phyloP scores from a whole-genome alignment of 1,140 invertebrate genomes.

The Diorhabda carinulata region DNA sequence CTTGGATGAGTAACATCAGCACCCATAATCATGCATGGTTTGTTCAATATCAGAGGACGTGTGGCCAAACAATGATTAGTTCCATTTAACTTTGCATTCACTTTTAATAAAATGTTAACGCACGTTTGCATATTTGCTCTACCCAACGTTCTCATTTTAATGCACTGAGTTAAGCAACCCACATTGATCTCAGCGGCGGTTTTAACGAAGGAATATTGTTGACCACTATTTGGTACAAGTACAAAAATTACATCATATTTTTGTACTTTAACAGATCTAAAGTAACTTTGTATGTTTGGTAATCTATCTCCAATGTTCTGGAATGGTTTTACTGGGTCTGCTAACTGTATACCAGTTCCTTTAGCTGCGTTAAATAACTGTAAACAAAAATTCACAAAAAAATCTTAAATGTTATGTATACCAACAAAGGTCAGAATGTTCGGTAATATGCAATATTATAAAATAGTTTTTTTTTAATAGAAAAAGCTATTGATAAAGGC shows the following conservation, averaged over 20 bases:
- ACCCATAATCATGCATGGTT: slow-evolving; percentile 50
- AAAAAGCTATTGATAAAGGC: too few species aligned
- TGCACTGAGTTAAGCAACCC: slow-evolving; percentile 78
- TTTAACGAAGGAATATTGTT: slow-evolving; percentile 58
- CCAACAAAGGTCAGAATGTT: too few species aligned
- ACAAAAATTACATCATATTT: slow-evolving; percentile 53
- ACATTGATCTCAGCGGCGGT: slow-evolving; percentile 68
- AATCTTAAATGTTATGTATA: too few species aligned
- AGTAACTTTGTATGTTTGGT: slow-evolving; percentile 24
- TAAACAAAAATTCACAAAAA: slow-evolving; percentile 10
- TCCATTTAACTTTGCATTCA: slow-evolving; percentile 81
- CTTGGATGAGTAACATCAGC: slow-evolving; percentile 88
- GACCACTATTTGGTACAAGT: slow-evolving; percentile 49
- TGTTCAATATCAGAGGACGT: slow-evolving; percentile 41
- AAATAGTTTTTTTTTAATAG: too few species aligned
- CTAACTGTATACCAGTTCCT: slow-evolving; percentile 25
- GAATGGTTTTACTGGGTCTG: slow-evolving; percentile 22
- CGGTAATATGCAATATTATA: too few species aligned
- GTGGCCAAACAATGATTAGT: slow-evolving; percentile 64
- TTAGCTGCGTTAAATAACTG: slow-evolving; percentile 25
- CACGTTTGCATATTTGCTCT: slow-evolving; percentile 52
- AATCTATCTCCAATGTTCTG: slow-evolving; percentile 12
- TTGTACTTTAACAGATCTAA: slow-evolving; percentile 29
- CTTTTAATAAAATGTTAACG: slow-evolving; percentile 76
- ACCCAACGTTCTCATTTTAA: slow-evolving; percentile 60